These are phyloP conservation scores for Entomobrya proxima DNA, from an alignment of 2,888 invertebrate species.

Conservation along the genomic window DNA sequence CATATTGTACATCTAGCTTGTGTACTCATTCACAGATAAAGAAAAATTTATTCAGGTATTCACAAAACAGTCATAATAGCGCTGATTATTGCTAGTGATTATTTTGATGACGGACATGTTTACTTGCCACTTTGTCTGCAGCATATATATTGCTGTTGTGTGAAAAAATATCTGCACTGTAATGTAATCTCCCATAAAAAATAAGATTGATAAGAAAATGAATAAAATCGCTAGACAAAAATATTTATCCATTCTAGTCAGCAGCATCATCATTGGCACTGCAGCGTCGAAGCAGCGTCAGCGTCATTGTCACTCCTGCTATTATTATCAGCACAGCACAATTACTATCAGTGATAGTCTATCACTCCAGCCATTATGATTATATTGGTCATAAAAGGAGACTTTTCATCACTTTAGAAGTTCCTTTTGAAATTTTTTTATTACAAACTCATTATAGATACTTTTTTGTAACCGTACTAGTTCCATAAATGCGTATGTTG, in stretches of 20 bases:
- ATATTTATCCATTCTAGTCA: neutral
- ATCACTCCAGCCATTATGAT: slow-evolving; percentile 19
- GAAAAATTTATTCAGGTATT: neutral
- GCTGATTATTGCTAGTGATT: neutral
- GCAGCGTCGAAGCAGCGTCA: too few relatives aligned
- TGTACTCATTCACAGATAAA: slow-evolving; percentile 1
- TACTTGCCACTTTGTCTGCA: slow-evolving; percentile 1
- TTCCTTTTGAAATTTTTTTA: neutral
- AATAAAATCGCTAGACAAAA: neutral
- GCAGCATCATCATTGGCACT: neutral
- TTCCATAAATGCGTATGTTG: neutral
- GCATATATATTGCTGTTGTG: neutral
- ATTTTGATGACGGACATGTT: slow-evolving; percentile 5
- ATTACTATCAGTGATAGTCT: too few relatives aligned
- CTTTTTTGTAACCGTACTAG: neutral
- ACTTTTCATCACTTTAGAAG: slow-evolving; percentile 35
- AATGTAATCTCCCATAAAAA: slow-evolving; percentile 26
- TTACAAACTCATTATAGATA: neutral
- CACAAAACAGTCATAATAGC: neutral
- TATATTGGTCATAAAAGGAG: slow-evolving; percentile 48
- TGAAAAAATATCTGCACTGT: slow-evolving; percentile 3
- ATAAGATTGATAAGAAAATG: neutral
- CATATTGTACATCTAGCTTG: slow-evolving; percentile 43
- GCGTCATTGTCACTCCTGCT: slow-evolving; percentile 7
- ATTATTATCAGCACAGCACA: neutral